Base-by-base conservation (phyloP, 1,140 invertebrate species). In the Samia ricini region DNA sequence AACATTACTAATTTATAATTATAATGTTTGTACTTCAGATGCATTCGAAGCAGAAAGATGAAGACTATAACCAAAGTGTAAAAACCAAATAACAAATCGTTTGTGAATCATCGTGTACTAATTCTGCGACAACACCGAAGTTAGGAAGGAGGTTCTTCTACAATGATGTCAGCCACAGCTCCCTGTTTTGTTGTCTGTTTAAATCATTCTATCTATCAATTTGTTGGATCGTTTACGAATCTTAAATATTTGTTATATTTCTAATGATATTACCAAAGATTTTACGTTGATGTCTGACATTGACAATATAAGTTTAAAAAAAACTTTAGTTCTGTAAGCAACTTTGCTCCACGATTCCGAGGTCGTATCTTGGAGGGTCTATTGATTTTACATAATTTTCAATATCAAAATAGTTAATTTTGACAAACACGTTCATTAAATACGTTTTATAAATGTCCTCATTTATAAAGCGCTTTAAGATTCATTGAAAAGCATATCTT, bases 41-140 rank as follows among this genome's bases (percentile, higher is more conserved):
- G 83, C 64, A 69, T 88, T 22, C 76, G 83, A 58, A 88, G 83
- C 74, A 78, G 78, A 61, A 81, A 79, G 64, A 50, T 86, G 73
- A 89, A 88, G 61, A 77, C 78, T 22, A 74, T 89, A 60, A 86
- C 85, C 36, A 89, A 89, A 72, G 86, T 88, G 50, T 89, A 86
- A n/a, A n/a, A 85, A 51, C 49, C 42, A 56, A 29, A 42, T 1
- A 15, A 15, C 12, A 7, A 33, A 20, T 36, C n/a, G 33, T 57
- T 20, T 15, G 26, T 4, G 42, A 36, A 19, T 24, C 18, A 49
- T 48, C 42, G 21, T n/a, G n/a, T 59, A 24, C 12, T 22, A 12
- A 33, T 36, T 42, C 29, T 29, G 55, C 56, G 56, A 29, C 26
- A 42, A 20, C 56, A 20, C n/a, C 21, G 19, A 24, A n/a, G 12